Evolutionary conservation across 2,888 invertebrate species (phyloP), one percentile per base, ranked within the genome.

Genomic region (Chaitophorus viminalis): DNA sequence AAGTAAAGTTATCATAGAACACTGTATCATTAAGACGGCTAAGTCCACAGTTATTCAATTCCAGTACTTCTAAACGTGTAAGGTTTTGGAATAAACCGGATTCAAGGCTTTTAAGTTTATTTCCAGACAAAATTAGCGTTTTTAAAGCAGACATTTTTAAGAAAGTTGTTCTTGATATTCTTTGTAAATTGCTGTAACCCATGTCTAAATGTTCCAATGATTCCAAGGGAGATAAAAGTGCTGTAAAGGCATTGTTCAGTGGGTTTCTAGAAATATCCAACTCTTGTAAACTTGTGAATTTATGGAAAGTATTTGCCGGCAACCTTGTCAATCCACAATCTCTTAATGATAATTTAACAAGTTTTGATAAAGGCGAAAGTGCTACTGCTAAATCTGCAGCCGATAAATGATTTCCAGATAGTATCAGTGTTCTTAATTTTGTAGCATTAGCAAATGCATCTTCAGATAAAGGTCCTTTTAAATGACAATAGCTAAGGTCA

Each of bases 241-340:
- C 93, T 11, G 94, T 94, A 90, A 95, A 95, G 0, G 94, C 95
- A 90, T 95, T 94, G 78, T 93, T 93, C 0, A 95, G 91, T 1
- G 95, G 95, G 91, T 95, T 95, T 90, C 94, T 93, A 0, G 95
- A 95, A 90, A 95, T 94, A 90, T 95, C 95, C 74, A 95, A 92
- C 90, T 95, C 94, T 90, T 94, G 93, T 33, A 95, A 92, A 90
- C 94, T 93, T 90, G 94, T 93, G 88, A 95, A 93, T 33, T 93
- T 93, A 90, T 94, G 93, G 90, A 95, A 95, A 54, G 94, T 94
- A 75, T 90, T 90, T 89, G 94, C 93, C 0, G 95, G 95, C 60
- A 95, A 91, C 86, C 93, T 93, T 46, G 92, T 93, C 25, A 95
- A 92, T 17, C 94, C 94, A 90, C 95, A 95, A 90, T 94, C 94